Evolutionary conservation across 2,797 vertebrate genomes (phyloP).

Genomic region (Squalus acanthias): DNA sequence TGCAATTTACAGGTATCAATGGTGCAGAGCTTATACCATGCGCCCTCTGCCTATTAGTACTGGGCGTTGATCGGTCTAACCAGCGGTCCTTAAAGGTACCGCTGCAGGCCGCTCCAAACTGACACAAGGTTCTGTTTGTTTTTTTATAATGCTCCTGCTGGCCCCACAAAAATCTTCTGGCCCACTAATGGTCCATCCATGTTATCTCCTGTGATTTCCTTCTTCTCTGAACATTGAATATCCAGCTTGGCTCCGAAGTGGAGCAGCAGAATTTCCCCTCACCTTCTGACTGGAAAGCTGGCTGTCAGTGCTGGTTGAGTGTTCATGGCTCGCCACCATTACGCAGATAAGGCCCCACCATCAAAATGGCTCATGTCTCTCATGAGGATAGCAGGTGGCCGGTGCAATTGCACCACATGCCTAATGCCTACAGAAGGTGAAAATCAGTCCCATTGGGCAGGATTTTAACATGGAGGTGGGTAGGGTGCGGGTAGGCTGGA

Average conservation of each 20-base stretch:
- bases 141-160: not conserved
- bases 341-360: not conserved
- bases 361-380: not conserved
- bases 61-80: too few species aligned
- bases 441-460: not conserved
- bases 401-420: too few species aligned
- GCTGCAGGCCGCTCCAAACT: not conserved
- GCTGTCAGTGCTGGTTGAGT: not conserved
- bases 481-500: too few species aligned
- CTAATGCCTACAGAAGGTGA: not conserved
- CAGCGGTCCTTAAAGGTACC: not conserved
- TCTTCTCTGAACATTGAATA: not conserved
- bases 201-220: not conserved
- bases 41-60: not conserved
- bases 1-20: not conserved
- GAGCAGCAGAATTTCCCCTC: not conserved
- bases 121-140: not conserved
- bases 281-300: not conserved
- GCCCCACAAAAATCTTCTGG: not conserved
- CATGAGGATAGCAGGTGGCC: not conserved
- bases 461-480: too few species aligned
- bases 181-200: too few species aligned
- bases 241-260: not conserved
- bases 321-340: not conserved
- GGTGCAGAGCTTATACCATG: not conserved